Evolutionary conservation across 2,888 invertebrate species (phyloP).

Genomic region (Pilophorus perplexus): DNA sequence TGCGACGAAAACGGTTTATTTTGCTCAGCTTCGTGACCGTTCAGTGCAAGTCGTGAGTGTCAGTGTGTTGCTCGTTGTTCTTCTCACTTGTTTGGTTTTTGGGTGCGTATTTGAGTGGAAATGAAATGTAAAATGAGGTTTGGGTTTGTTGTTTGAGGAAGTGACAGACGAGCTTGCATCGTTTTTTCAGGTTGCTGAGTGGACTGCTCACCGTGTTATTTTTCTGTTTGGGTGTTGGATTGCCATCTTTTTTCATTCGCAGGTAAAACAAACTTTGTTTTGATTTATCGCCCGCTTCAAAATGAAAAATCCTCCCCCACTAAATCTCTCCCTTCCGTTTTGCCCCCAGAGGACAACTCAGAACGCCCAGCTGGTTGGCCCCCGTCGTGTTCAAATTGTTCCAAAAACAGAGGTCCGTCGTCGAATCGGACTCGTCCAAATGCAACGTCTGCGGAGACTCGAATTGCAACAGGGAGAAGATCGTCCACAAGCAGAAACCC

Average conservation of each 20-base stretch:
- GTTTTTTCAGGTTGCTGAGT: constrained; percentile 53
- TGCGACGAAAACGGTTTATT: constrained; percentile 3
- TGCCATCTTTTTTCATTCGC: constrained; percentile 52
- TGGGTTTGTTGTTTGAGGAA: no score
- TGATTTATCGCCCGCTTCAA: not conserved
- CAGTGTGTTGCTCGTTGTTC: constrained; percentile 18
- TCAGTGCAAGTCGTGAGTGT: constrained; percentile 34
- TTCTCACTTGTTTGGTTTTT: constrained; percentile 39
- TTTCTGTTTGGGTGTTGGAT: constrained; percentile 54
- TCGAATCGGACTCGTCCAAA: constrained; percentile 5
- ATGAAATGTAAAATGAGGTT: no score
- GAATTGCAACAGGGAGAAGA: constrained; percentile 60
- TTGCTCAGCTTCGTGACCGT: constrained; percentile 25
- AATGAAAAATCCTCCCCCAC: no score
- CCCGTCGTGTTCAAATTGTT: not conserved
- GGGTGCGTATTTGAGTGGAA: constrained; percentile 37
- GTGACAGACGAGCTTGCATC: no score
- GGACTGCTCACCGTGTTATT: constrained; percentile 52
- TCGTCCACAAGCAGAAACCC: constrained; percentile 57
- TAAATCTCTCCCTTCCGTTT: no score
- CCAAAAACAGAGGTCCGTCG: constrained; percentile 2
- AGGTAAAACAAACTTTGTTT: not conserved
- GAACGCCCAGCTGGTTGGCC: constrained; percentile 13
- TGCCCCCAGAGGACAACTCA: constrained; percentile 27
- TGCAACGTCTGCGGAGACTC: constrained; percentile 63